Base-by-base conservation (phyloP, 2,888 invertebrate genomes). In the Arge pagana region DNA sequence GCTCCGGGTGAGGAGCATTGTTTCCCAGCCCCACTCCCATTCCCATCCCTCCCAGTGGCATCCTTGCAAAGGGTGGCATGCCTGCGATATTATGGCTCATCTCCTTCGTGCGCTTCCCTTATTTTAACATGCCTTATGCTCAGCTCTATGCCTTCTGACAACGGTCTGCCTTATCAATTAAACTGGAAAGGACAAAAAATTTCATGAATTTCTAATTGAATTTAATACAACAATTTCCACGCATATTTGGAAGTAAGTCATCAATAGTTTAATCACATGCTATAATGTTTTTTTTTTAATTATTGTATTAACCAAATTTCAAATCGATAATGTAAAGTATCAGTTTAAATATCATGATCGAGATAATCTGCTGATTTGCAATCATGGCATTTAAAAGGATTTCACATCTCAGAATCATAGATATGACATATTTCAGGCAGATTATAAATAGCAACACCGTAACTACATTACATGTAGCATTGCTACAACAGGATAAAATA, bases 1-100 rank as follows among this genome's bases (percentile, higher is more conserved):
- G 84, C 70, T 88, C 88, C 65, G 87, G 88, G 78, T 88, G 87
- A 56, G 86, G 84, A 65, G 84, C 86, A 57, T 58, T 77, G 62
- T 68, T 76, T 64, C 74, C 78, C 72, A 72, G 77, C 58, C 70
- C 76, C 65, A 71, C 72, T 63, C 74, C 73, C 72, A 74, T 74
- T 65, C 86, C 86, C 70, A 87, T 79, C 64, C 83, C 84, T 60
- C 85, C 86, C 77, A 86, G 85, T 72, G 85, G 86, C 81, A 87
- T 85, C 83, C 87, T 85, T 60, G 77, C 75, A 79, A 86, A 88
- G 75, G 87, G 85, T 77, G 87, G 86, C 88, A 88, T 88, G 81
- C 87, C 88, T 77, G 84, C 83, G 83, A 88, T 82, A 80, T 88
- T 88, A 78, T 88, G 88, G 86, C 87, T 87, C 88, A 88, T 88